Evolutionary conservation across 2,888 invertebrate genomes (phyloP).

Genomic region (Drosophila multiciliata): DNA sequence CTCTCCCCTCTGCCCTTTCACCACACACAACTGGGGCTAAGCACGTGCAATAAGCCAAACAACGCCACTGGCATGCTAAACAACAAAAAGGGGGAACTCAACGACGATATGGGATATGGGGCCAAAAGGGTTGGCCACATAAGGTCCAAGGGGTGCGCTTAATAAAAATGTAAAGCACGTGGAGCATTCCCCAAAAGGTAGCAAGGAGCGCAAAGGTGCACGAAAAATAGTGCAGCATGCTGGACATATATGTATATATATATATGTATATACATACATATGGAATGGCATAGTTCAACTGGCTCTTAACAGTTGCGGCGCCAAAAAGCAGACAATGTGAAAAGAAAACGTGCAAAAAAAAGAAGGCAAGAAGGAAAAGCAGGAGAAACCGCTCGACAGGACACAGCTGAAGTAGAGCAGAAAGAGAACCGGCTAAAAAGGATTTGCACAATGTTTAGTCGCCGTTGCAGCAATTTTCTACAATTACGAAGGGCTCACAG

Average conservation of each 20-base stretch:
- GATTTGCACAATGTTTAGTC: slow-evolving; percentile 80
- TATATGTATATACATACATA: slow-evolving; percentile 30
- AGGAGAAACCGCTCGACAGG: slow-evolving; percentile 39
- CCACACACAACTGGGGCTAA: slow-evolving; percentile 54
- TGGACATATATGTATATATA: slow-evolving; percentile 2
- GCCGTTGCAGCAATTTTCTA: slow-evolving; percentile 80
- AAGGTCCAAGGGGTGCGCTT: slow-evolving; percentile 51
- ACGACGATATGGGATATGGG: slow-evolving; percentile 45
- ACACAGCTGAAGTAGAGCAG: slow-evolving; percentile 27
- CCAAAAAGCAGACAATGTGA: slow-evolving; percentile 67
- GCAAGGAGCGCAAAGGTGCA: slow-evolving; percentile 56
- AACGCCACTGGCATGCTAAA: slow-evolving; percentile 80
- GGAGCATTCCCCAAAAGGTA: slow-evolving; percentile 50
- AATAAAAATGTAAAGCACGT: slow-evolving; percentile 84
- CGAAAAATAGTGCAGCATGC: slow-evolving; percentile 76
- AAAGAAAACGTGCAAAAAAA: slow-evolving; percentile 20
- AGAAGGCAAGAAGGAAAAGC: slow-evolving; percentile 5
- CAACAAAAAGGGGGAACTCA: slow-evolving; percentile 41
- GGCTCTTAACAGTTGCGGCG: slow-evolving; percentile 82
- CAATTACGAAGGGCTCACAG: slow-evolving; percentile 78
- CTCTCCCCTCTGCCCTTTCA: neutral
- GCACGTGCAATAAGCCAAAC: slow-evolving; percentile 80
- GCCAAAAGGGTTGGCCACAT: slow-evolving; percentile 69
- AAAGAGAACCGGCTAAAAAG: slow-evolving; percentile 64
- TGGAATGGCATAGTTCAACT: slow-evolving; percentile 80